phyloP scores from a whole-genome alignment of 1,140 invertebrate genomes.

The Macrosteles quadrilineatus region DNA sequence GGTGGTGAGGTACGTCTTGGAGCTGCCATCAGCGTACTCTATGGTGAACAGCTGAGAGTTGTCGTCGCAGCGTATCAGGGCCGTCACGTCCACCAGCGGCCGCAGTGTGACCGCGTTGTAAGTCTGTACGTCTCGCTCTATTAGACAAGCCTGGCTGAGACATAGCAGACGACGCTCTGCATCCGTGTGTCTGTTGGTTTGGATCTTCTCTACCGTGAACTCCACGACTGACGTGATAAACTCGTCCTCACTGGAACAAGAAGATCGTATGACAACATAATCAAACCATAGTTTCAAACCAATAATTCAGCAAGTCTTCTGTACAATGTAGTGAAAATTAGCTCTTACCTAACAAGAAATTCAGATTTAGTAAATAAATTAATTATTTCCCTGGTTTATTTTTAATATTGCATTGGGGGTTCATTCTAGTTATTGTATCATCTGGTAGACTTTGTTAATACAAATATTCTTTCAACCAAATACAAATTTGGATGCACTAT shows the following conservation, averaged over 20 bases:
- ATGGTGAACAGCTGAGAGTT: conserved; percentile 94
- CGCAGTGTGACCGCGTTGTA: conserved; percentile 90
- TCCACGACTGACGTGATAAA: conserved; percentile 89
- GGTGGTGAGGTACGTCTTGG: conserved; percentile 83
- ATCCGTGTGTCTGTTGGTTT: conserved; percentile 72
- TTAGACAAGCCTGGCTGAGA: conserved; percentile 90
- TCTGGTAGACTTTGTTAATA: too few relatives aligned
- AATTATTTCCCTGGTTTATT: too few relatives aligned
- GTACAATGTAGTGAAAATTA: too few relatives aligned
- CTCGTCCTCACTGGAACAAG: conserved; percentile 71
- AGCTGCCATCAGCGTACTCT: conserved; percentile 92
- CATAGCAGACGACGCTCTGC: conserved; percentile 87
- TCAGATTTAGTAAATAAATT: too few relatives aligned
- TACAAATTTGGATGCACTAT: too few relatives aligned
- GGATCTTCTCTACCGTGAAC: conserved; percentile 89
- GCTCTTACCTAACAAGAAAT: too few relatives aligned
- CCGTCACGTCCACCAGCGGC: conserved; percentile 88
- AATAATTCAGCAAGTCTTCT: conserved; percentile 12
- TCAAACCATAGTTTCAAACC: conserved; percentile 47
- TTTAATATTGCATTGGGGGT: too few relatives aligned
- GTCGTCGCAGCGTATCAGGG: conserved; percentile 82
- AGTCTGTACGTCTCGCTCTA: conserved; percentile 95
- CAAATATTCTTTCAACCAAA: too few relatives aligned
- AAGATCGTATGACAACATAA: conserved; percentile 33
- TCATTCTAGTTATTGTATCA: too few relatives aligned